phyloP scores from a whole-genome alignment of 2,888 invertebrate species.

The Metopia argyrocephala region DNA sequence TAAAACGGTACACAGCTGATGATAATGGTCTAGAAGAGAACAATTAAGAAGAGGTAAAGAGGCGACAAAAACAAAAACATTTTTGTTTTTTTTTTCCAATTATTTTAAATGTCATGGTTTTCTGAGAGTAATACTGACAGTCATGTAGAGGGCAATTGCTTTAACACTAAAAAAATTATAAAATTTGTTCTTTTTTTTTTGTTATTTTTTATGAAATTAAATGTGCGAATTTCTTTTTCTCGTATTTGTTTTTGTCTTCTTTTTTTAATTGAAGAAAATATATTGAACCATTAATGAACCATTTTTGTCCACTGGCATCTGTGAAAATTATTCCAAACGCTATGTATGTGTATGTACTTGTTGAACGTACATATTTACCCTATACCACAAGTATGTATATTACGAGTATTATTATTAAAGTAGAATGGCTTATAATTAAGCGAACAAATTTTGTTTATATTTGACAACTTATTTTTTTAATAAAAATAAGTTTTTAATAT shows the following conservation, averaged over 20 bases:
- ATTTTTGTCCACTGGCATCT: background rate
- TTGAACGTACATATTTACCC: no score
- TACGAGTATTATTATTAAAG: no score
- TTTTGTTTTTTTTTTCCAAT: background rate
- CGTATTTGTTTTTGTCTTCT: background rate
- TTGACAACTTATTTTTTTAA: no score
- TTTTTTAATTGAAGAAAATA: slow-evolving; percentile 32
- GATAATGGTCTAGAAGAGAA: background rate
- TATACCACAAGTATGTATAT: no score
- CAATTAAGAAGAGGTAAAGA: background rate
- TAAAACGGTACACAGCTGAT: background rate
- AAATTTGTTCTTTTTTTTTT: background rate
- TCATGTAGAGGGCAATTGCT: no score
- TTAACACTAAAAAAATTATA: background rate
- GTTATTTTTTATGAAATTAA: slow-evolving; percentile 11
- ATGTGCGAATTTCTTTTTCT: background rate
- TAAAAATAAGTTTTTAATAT: no score
- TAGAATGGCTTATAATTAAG: no score
- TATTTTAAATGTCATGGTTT: slow-evolving; percentile 46
- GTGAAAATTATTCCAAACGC: slow-evolving; percentile 19
- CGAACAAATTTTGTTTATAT: no score
- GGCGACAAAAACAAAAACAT: background rate
- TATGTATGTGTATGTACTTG: no score
- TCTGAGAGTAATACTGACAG: background rate
- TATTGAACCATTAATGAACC: slow-evolving; percentile 18